Conservation (phyloP, 2,113 vertebrate genomes). For the Strix aluco region DNA sequence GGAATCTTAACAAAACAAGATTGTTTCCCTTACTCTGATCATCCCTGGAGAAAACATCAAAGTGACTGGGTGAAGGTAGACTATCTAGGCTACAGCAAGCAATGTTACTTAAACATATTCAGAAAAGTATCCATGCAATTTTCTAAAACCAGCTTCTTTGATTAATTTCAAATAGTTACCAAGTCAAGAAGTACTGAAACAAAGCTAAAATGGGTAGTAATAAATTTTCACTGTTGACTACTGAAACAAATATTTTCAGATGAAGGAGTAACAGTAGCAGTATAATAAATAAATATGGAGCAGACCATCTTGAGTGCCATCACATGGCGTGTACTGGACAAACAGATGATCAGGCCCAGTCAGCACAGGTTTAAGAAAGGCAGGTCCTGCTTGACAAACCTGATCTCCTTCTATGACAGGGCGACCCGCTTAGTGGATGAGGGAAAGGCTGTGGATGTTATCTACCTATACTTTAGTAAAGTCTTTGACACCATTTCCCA, state of each 20-base stretch:
- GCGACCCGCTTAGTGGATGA: no score
- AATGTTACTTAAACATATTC: not conserved
- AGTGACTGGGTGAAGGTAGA: not conserved
- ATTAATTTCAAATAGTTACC: not conserved
- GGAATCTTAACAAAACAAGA: not conserved
- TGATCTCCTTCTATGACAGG: no score
- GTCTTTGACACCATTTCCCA: no score
- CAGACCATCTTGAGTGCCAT: no score
- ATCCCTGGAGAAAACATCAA: not conserved
- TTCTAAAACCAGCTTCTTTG: not conserved
- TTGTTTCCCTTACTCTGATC: not conserved
- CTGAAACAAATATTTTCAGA: not conserved
- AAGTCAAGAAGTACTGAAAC: not conserved
- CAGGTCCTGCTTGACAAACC: no score
- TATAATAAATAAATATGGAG: not conserved
- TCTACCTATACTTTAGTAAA: no score
- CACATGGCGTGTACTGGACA: no score
- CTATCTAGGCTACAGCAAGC: not conserved
- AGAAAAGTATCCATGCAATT: not conserved
- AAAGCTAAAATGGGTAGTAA: not conserved
- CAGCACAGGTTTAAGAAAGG: no score
- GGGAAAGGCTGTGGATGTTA: no score
- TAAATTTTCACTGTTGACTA: not conserved
- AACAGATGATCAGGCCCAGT: no score
- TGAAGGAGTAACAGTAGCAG: not conserved